Percentiles rank a stretch among this genome's conserved stretches.
phyloP scores from a whole-genome alignment of 2,113 vertebrate genomes.

The Syrmaticus mikado region DNA sequence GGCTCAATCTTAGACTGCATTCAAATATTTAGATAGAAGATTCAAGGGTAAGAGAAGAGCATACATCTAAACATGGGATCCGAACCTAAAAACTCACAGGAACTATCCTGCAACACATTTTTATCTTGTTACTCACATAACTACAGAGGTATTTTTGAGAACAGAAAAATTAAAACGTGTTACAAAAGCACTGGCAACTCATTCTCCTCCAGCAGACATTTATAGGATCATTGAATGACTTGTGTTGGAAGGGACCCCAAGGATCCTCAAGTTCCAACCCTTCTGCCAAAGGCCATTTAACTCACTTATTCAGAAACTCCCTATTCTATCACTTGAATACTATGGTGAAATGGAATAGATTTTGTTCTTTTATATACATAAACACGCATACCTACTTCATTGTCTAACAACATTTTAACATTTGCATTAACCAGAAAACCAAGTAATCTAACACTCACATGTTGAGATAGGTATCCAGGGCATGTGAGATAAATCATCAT shows the following conservation, averaged over 20 bases:
- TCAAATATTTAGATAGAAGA: neutral
- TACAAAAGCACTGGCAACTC: neutral
- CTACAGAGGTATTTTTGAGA: neutral
- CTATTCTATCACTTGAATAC: neutral
- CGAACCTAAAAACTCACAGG: neutral
- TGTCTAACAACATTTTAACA: neutral
- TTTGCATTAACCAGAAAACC: neutral
- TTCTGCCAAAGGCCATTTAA: neutral
- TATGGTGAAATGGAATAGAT: neutral
- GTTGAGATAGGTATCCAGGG: neutral
- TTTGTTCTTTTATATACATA: neutral
- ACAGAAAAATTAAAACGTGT: neutral
- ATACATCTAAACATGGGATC: neutral
- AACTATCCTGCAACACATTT: neutral
- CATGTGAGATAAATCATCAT: neutral
- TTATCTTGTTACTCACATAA: neutral
- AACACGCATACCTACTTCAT: neutral
- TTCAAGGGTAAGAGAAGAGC: neutral
- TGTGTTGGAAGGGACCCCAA: no score
- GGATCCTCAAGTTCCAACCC: no score
- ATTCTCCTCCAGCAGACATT: neutral
- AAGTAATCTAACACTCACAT: neutral
- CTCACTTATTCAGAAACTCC: neutral
- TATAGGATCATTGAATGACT: no score
- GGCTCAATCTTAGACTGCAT: neutral